These are phyloP conservation scores for Gallinago media DNA, from an alignment of 2,113 vertebrate genomes.

Conservation along the genomic window DNA sequence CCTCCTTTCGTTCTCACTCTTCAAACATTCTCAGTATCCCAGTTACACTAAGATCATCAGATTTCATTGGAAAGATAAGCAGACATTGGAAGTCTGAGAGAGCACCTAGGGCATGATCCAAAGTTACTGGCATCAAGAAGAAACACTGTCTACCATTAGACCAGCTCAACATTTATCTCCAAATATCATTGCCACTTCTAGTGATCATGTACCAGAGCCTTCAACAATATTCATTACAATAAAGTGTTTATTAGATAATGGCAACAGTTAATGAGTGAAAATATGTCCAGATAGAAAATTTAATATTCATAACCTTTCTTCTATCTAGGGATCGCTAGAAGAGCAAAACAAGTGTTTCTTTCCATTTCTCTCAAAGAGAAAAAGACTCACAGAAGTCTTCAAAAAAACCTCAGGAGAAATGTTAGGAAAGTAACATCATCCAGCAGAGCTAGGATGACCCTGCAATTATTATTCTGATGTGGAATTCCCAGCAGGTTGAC, in stretches of 20 bases:
- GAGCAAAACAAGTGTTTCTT: not conserved
- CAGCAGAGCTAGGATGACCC: conserved; percentile 18
- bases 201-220: not conserved
- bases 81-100: not conserved
- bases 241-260: not conserved
- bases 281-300: not conserved
- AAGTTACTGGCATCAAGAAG: not conserved
- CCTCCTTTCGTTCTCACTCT: conserved; percentile 38
- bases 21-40: not conserved
- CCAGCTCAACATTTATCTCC: not conserved
- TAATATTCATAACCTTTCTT: not conserved
- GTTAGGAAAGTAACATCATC: conserved; percentile 3
- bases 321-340: not conserved
- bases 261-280: not conserved
- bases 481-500: conserved; percentile 9
- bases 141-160: not conserved
- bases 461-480: conserved; percentile 53
- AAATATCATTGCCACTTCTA: not conserved
- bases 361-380: not conserved
- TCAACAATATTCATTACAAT: not conserved
- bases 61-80: not conserved
- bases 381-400: conserved; percentile 5
- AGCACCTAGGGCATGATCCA: not conserved
- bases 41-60: not conserved
- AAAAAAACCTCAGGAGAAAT: conserved; percentile 7